phyloP scores from a whole-genome alignment of 2,797 vertebrate genomes.

The Synanceia verrucosa region DNA sequence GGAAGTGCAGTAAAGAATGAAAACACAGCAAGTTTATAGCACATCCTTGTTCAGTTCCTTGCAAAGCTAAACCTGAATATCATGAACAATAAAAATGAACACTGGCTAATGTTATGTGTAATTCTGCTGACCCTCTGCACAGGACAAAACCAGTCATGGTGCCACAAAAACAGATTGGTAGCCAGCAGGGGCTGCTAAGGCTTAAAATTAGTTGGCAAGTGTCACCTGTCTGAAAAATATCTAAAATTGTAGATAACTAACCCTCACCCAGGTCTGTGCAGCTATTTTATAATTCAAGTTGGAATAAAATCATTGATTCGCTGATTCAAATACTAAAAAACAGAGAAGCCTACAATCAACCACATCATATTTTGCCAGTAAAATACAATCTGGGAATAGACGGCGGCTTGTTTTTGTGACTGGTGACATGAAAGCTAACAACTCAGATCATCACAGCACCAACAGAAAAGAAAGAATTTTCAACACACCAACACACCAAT shows the following conservation, averaged over 20 bases:
- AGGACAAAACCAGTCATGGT: neutral
- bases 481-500: neutral
- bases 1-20: neutral
- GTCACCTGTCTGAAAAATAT: conserved; percentile 17
- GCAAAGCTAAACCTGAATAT: neutral
- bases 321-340: neutral
- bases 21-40: neutral
- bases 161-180: conserved; percentile 23
- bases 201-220: conserved; percentile 16
- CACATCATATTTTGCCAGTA: neutral
- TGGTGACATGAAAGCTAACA: neutral
- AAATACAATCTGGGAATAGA: neutral
- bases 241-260: neutral
- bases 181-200: conserved; percentile 10
- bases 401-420: neutral
- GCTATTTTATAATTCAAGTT: neutral
- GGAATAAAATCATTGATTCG: neutral
- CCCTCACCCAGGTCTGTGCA: neutral
- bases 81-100: neutral
- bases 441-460: neutral
- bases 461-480: neutral
- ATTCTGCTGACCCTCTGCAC: neutral
- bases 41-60: neutral
- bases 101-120: neutral
- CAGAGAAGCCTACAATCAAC: neutral